Conservation (phyloP, 2,797 vertebrate genomes). For the Adelosebastes latens region DNA sequence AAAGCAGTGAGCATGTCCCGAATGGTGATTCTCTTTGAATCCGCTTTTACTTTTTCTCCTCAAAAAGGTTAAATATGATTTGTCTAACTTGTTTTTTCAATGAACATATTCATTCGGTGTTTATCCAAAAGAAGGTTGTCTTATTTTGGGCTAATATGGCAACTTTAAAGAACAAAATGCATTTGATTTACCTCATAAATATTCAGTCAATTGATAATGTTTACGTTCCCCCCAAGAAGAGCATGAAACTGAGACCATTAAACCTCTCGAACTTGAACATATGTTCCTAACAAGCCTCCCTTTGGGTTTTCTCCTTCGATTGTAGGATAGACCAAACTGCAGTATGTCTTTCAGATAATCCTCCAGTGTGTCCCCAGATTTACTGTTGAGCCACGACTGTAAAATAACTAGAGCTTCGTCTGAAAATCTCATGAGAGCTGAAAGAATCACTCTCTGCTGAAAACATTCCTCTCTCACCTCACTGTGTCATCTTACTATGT, state of each 20-base stretch:
- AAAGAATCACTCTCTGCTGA: conserved; percentile 7
- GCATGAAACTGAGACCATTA: neutral
- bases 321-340: neutral
- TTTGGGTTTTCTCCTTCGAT: neutral
- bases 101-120: neutral
- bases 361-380: conserved; percentile 8
- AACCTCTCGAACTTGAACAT: neutral
- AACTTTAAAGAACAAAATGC: neutral
- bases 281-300: neutral
- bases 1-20: neutral
- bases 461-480: neutral
- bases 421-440: conserved; percentile 19
- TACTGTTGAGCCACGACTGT: conserved; percentile 14
- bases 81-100: neutral
- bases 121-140: neutral
- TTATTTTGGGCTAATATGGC: neutral
- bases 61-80: neutral
- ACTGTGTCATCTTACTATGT: neutral
- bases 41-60: neutral
- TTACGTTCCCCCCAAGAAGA: neutral
- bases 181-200: neutral
- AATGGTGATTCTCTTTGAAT: neutral
- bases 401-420: conserved; percentile 3
- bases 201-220: neutral
- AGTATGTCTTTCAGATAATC: conserved; percentile 16